Percentiles rank a stretch among this genome's conserved stretches.
These are phyloP conservation scores for Saccopteryx bilineata DNA, from an alignment of 2,113 vertebrate species.

Conservation along the genomic window DNA sequence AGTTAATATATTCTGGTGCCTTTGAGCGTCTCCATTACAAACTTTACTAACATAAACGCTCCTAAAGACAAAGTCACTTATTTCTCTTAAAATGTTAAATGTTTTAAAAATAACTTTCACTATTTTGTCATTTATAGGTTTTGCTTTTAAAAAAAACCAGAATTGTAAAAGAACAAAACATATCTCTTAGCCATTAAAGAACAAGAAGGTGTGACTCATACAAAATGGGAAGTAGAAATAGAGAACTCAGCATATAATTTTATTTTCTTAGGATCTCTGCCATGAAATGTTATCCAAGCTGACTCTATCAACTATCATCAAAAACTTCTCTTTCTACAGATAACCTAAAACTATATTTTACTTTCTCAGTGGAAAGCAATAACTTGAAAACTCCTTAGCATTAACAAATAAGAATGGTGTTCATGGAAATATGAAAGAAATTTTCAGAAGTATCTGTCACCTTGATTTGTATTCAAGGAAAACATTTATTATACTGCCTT, in stretches of 20 bases:
- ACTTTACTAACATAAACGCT: not conserved
- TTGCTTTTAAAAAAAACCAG: conserved; percentile 43
- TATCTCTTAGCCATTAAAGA: not conserved
- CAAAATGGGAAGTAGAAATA: conserved; percentile 46
- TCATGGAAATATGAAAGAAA: not conserved
- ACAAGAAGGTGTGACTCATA: not conserved
- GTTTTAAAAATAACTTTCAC: conserved; percentile 28
- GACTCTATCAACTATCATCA: not conserved
- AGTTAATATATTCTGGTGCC: conserved; percentile 47
- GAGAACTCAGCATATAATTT: conserved; percentile 11
- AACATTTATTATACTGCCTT: not conserved
- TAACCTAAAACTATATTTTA: not conserved
- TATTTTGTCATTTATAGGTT: not conserved
- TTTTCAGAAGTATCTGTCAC: not conserved
- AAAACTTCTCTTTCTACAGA: conserved; percentile 8
- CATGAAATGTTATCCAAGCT: not conserved
- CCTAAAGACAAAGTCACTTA: not conserved
- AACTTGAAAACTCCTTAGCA: conserved; percentile 45
- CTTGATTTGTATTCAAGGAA: not conserved
- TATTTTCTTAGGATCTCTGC: conserved; percentile 7
- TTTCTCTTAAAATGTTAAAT: conserved; percentile 10
- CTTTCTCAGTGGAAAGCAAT: not conserved
- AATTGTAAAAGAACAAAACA: not conserved
- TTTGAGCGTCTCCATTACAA: conserved; percentile 16
- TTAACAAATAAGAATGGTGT: not conserved